Evolutionary conservation across 2,113 vertebrate genomes (phyloP).

Genomic region (Otolemur garnettii): DNA sequence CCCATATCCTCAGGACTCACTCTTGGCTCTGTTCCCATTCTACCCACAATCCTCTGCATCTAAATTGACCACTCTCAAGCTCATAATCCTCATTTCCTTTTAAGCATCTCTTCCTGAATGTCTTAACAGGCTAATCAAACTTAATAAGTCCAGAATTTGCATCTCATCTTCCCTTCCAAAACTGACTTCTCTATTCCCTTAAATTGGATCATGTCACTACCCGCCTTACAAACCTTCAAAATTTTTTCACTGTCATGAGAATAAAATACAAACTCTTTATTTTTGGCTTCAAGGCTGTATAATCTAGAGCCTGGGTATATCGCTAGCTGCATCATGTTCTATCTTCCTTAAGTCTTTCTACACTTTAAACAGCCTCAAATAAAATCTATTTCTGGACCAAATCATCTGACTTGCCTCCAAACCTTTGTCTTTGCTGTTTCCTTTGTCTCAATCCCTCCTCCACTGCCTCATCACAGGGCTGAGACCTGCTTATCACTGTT

Average conservation of each 20-base stretch:
- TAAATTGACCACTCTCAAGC: not conserved
- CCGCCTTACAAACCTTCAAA: not conserved
- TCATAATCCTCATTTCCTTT: not conserved
- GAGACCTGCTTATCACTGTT: not conserved
- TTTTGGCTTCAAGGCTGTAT: not conserved
- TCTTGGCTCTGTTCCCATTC: not conserved
- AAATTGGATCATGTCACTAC: not conserved
- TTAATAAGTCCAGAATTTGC: not conserved
- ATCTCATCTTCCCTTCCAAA: not conserved
- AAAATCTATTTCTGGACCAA: not conserved
- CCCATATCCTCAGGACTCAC: not conserved
- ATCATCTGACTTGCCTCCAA: not conserved
- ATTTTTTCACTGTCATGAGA: not conserved
- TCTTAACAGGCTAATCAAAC: not conserved
- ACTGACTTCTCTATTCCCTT: not conserved
- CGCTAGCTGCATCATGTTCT: not conserved
- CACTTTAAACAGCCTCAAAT: constrained; percentile 17
- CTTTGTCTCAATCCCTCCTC: not conserved
- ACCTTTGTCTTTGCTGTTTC: not conserved
- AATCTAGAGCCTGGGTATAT: not conserved
- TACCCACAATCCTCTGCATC: not conserved
- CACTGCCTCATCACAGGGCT: not conserved
- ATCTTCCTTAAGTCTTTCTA: not conserved
- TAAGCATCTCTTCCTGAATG: not conserved
- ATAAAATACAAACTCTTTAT: not conserved